A percentile compares a stretch with the other conserved stretches of the same genome.
These are phyloP conservation scores for Brachionus asplanchnoidis DNA, from an alignment of 1,140 invertebrate species.

Conservation along the genomic window DNA sequence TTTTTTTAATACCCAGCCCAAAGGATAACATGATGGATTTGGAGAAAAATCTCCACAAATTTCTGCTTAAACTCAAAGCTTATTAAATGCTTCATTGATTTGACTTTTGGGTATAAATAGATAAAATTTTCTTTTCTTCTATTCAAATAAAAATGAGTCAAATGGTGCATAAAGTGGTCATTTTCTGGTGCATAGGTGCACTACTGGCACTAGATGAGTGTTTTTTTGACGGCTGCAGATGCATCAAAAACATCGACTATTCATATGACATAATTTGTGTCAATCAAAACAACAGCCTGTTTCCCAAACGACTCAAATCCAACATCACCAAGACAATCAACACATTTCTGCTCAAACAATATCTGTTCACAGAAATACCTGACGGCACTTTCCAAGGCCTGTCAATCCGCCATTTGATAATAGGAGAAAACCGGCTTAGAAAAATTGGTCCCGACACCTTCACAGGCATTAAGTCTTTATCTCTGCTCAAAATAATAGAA, in stretches of 20 bases:
- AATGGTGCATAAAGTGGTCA: background rate
- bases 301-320: background rate
- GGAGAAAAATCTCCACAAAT: background rate
- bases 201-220: background rate
- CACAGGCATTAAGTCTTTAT: background rate
- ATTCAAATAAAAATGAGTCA: background rate
- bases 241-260: background rate
- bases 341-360: constrained; percentile 29
- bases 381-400: background rate
- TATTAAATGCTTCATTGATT: background rate
- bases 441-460: background rate
- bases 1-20: background rate
- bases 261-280: constrained; percentile 21
- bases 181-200: background rate
- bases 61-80: background rate
- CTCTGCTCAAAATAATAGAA: background rate
- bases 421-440: background rate
- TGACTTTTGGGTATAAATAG: background rate
- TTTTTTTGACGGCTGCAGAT: constrained; percentile 8
- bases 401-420: background rate
- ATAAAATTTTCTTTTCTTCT: background rate
- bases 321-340: background rate
- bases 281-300: background rate
- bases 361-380: background rate
- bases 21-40: background rate